A percentile compares a stretch with the other conserved stretches of the same genome.
Evolutionary conservation across 2,797 vertebrate species (phyloP).

Genomic region (Hydrocynus forskahlii): DNA sequence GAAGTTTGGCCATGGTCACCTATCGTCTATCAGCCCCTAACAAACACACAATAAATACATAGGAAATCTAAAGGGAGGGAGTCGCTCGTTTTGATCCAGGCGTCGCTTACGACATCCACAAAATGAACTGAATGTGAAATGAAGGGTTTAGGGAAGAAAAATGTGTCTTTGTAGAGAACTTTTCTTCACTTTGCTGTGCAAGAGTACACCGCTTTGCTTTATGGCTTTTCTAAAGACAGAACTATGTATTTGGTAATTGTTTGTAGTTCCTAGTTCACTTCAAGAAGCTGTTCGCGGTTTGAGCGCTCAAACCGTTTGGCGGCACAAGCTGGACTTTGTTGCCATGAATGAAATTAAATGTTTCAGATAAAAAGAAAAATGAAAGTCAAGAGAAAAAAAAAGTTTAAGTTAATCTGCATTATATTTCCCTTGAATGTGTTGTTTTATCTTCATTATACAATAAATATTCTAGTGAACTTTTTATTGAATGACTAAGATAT

Average conservation of each 20-base stretch:
- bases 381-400: conserved; percentile 76
- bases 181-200: conserved; percentile 95
- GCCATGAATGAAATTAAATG: conserved; percentile 94
- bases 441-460: conserved; percentile 98
- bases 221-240: conserved; percentile 97
- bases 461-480: conserved; percentile 99
- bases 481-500: conserved; percentile 97
- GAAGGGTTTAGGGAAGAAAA: conserved; percentile 80
- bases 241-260: conserved; percentile 98
- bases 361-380: conserved; percentile 75
- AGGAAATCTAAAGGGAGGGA: conserved; percentile 84
- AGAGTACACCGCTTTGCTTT: conserved; percentile 97
- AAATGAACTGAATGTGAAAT: conserved; percentile 91
- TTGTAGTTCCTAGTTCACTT: conserved; percentile 97
- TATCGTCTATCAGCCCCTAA: conserved; percentile 49
- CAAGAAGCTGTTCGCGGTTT: conserved; percentile 94
- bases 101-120: conserved; percentile 79
- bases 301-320: conserved; percentile 91
- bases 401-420: conserved; percentile 91
- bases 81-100: conserved; percentile 77
- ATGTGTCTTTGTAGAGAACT: conserved; percentile 87
- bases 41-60: conserved; percentile 75
- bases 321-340: conserved; percentile 99
- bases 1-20: conserved; percentile 51
- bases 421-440: conserved; percentile 96